phyloP scores from a whole-genome alignment of 2,888 invertebrate species.

The Mythimna pallens region DNA sequence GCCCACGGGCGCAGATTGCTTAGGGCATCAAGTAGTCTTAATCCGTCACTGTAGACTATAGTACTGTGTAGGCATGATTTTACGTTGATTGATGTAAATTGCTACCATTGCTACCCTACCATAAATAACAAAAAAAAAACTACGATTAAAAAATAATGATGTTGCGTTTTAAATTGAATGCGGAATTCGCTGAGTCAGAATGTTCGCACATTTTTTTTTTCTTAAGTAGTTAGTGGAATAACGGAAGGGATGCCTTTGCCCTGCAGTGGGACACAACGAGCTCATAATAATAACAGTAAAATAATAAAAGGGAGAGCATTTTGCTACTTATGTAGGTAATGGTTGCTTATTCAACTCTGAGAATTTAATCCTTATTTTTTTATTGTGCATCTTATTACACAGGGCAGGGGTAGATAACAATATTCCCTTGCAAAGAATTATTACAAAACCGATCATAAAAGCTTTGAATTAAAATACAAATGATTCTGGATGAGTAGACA shows the following conservation, averaged over 20 bases:
- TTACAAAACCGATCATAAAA: neutral
- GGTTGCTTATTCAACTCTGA: constrained; percentile 27
- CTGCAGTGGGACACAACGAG: too few relatives aligned
- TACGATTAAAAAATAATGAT: constrained; percentile 27
- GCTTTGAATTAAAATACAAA: constrained; percentile 6
- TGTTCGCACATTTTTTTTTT: constrained; percentile 22
- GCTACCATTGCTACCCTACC: neutral
- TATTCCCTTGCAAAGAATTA: constrained; percentile 3
- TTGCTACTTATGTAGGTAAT: constrained; percentile 20
- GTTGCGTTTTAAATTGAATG: constrained; percentile 35
- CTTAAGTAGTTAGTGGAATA: constrained; percentile 6
- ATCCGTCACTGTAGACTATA: too few relatives aligned
- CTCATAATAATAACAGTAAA: too few relatives aligned
- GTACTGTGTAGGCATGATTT: neutral
- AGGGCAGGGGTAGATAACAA: neutral
- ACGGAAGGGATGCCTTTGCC: too few relatives aligned
- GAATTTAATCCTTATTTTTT: constrained; percentile 27
- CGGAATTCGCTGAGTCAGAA: constrained; percentile 34
- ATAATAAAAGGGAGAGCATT: constrained; percentile 21
- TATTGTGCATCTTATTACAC: neutral
- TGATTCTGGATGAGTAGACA: constrained; percentile 30
- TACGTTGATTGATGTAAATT: neutral
- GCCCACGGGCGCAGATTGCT: too few relatives aligned
- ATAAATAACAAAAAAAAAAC: neutral
- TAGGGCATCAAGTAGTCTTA: too few relatives aligned